Base-by-base conservation (phyloP, 2,797 vertebrate genomes). In the Phylloscopus collybita region DNA sequence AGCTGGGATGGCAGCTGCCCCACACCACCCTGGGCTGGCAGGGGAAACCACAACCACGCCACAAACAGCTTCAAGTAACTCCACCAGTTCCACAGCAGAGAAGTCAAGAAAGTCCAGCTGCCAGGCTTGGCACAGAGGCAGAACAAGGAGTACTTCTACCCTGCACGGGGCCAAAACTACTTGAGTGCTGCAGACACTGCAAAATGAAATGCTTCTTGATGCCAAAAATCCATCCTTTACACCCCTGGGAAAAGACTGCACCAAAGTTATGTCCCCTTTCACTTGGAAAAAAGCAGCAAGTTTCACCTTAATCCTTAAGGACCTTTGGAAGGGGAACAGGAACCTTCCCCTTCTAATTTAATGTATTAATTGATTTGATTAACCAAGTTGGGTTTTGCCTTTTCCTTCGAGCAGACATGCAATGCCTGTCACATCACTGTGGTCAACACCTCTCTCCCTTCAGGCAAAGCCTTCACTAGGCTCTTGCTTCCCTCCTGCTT, bases 151-250 rank as follows among this genome's bases (percentile, higher is more conserved):
- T 16, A 13, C 30, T 71, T 45, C 49, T 32, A 2, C 13, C 11
- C 17, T 22, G 10, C 27, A n/a, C 0, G 0, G 9, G 11, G 9
- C 30, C 44, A 47, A 32, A 1, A 26, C 3, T 29, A 7, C 21
- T 9, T 8, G 42, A 75, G 29, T 6, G 18, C 38, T 71, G n/a
- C 57, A 91, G 38, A 26, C 5, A 2, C 69, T 25, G 45, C 30
- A 47, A 66, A 38, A 47, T 40, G 30, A 89, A 89, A 60, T 3
- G 4, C 22, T 42, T 26, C 49, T 17, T 61, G 20, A 60, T 71
- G 69, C 45, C 4, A 17, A 57, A 38, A 90, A 73, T 17, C 26
- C 40, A 27, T 19, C 32, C 26, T 45, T 49, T 72, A 49, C 23
- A 60, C 8, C 4, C 8, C n/a, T 16, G 13, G 27, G 16, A 57